These are phyloP conservation scores for Eublepharis macularius DNA, from an alignment of 2,113 vertebrate species.

Conservation along the genomic window DNA sequence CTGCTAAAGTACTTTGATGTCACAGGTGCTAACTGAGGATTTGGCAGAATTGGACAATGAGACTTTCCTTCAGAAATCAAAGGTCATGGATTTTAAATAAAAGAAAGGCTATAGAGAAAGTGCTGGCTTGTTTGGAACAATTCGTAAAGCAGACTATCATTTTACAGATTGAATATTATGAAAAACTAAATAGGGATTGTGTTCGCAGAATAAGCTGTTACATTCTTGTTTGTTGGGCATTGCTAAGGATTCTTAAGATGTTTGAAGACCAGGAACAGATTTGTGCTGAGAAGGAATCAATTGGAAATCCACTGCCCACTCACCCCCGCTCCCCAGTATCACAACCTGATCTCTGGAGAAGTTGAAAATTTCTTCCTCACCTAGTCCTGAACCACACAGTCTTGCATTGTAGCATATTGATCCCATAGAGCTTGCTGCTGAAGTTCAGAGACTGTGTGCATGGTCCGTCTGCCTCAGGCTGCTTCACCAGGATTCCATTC, in stretches of 20 bases:
- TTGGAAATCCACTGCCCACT: background rate
- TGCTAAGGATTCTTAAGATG: background rate
- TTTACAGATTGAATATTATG: background rate
- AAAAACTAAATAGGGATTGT: background rate
- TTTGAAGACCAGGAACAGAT: background rate
- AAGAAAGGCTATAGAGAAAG: background rate
- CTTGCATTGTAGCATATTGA: too few species aligned
- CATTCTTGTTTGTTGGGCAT: background rate
- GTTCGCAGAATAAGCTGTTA: too few species aligned
- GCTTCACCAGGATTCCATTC: too few species aligned
- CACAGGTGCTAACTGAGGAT: background rate
- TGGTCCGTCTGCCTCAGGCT: too few species aligned
- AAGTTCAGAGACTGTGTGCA: too few species aligned
- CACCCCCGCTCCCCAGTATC: background rate
- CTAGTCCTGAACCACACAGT: too few species aligned
- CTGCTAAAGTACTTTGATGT: background rate
- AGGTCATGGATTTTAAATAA: background rate
- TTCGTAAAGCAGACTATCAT: background rate
- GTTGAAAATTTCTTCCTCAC: background rate
- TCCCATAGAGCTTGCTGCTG: too few species aligned
- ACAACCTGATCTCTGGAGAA: background rate
- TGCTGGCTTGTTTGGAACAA: background rate
- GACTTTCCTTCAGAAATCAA: background rate
- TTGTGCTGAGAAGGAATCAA: too few species aligned
- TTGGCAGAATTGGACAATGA: background rate